phyloP scores from a whole-genome alignment of 1,140 invertebrate species.

The Papilio xuthus region DNA sequence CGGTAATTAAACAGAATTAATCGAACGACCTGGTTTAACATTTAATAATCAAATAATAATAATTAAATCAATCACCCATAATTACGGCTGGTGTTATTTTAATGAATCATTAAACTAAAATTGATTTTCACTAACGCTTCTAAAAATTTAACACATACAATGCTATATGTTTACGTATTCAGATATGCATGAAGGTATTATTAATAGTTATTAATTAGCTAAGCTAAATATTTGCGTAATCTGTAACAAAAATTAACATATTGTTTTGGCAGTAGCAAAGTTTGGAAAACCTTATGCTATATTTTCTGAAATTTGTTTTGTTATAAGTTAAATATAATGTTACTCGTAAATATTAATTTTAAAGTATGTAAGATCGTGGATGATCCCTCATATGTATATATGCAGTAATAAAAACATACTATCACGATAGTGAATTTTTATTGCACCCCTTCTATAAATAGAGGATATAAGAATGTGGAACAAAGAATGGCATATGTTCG shows the following conservation, averaged over 20 bases:
- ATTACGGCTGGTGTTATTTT: background rate
- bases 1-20: slow-evolving; percentile 30
- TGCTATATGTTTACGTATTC: background rate
- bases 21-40: slow-evolving; percentile 11
- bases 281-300: too few species aligned
- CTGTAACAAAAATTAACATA: too few species aligned
- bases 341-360: too few species aligned
- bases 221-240: too few species aligned
- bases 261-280: too few species aligned
- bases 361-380: too few species aligned
- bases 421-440: background rate
- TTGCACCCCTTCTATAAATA: background rate
- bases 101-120: background rate
- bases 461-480: background rate
- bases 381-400: background rate
- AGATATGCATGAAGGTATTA: too few species aligned
- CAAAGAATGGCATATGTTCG: background rate
- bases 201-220: too few species aligned
- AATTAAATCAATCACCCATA: background rate
- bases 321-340: too few species aligned
- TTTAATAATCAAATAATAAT: background rate
- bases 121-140: background rate
- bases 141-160: background rate
- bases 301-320: too few species aligned
- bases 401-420: background rate